Percentiles rank a stretch among this genome's conserved stretches.
These are phyloP conservation scores for Polypedilum pembai DNA, from an alignment of 1,140 invertebrate species.

Conservation along the genomic window DNA sequence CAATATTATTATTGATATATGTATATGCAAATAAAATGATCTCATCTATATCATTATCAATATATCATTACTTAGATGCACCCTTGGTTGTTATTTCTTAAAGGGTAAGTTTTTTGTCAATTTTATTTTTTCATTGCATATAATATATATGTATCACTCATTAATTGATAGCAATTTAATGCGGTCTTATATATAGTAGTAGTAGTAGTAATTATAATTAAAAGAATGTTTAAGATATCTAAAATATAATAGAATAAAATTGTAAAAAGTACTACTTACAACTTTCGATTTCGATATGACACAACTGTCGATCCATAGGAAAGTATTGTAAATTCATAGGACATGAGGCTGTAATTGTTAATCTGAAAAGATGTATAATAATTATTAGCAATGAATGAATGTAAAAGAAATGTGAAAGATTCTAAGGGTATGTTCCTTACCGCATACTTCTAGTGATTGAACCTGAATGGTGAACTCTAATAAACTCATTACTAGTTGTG, in stretches of 20 bases:
- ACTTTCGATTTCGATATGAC: conserved; percentile 96
- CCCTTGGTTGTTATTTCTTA: not conserved
- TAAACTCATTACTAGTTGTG: conserved; percentile 95
- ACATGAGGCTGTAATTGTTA: conserved; percentile 95
- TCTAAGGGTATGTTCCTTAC: conserved; percentile 50
- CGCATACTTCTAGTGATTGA: conserved; percentile 92
- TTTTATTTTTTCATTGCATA: conserved; percentile 4
- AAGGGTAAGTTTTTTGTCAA: not conserved
- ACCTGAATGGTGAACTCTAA: conserved; percentile 88
- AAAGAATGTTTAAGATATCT: not conserved
- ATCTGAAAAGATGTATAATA: conserved; percentile 53
- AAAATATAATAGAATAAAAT: not conserved
- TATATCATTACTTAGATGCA: conserved; percentile 19
- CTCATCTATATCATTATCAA: not conserved
- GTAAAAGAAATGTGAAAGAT: too few relatives aligned
- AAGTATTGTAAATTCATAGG: conserved; percentile 97
- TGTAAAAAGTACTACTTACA: conserved; percentile 67
- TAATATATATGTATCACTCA: not conserved
- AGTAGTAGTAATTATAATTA: not conserved
- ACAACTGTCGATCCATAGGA: conserved; percentile 94
- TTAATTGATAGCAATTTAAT: not conserved
- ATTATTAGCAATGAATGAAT: too few relatives aligned
- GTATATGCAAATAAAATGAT: not conserved
- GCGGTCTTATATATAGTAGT: not conserved
- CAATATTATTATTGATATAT: conserved; percentile 1